Percentiles rank a stretch among this genome's conserved stretches.
These are phyloP conservation scores for Platycercus adscitus DNA, from an alignment of 2,113 vertebrate species.

Conservation along the genomic window DNA sequence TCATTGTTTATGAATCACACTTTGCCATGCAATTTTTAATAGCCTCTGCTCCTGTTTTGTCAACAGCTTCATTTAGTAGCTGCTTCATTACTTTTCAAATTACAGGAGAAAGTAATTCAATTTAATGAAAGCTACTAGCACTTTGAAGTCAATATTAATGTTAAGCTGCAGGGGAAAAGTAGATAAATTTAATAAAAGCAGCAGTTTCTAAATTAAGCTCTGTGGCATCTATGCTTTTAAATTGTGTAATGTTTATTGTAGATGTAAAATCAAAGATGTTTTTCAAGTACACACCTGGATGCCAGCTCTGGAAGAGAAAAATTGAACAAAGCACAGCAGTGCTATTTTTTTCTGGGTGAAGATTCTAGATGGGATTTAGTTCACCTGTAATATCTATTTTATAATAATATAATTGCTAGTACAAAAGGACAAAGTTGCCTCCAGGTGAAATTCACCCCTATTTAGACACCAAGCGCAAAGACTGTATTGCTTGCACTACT, in stretches of 20 bases:
- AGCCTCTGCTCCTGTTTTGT: constrained; percentile 9
- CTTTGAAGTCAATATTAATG: constrained; percentile 46
- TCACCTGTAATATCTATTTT: neutral
- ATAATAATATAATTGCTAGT: neutral
- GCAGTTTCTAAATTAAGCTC: constrained; percentile 27
- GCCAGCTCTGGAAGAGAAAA: neutral
- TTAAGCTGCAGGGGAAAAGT: constrained; percentile 15
- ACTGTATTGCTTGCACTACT: neutral
- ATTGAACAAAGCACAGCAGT: neutral
- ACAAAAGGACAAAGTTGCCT: neutral
- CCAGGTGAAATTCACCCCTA: neutral
- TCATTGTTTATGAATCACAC: neutral
- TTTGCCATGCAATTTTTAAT: constrained; percentile 24
- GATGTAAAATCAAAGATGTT: constrained; percentile 18
- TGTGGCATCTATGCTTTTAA: constrained; percentile 12
- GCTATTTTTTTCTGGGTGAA: neutral
- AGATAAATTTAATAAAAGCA: constrained; percentile 40
- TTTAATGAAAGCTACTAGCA: constrained; percentile 8
- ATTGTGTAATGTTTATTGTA: constrained; percentile 10
- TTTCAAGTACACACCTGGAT: constrained; percentile 30
- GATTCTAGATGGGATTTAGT: neutral
- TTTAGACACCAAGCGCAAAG: neutral
- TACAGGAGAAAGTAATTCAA: constrained; percentile 33
- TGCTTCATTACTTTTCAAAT: constrained; percentile 45
- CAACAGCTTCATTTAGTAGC: constrained; percentile 36